Conservation (phyloP, 1,140 invertebrate species). For the Pectinophora gossypiella region DNA sequence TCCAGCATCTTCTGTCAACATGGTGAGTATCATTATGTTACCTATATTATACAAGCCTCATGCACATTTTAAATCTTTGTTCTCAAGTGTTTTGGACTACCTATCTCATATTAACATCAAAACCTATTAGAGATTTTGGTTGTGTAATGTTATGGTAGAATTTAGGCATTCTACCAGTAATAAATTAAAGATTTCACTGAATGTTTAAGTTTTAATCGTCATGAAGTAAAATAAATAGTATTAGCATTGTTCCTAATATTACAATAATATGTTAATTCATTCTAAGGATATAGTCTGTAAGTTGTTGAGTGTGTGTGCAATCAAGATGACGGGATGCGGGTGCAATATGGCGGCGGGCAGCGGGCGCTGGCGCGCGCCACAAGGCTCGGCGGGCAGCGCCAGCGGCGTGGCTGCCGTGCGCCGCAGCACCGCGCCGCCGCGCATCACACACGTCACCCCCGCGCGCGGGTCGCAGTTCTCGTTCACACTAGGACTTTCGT, state of each 20-base stretch:
- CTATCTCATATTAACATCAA: no score
- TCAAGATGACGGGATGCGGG: constrained; percentile 61
- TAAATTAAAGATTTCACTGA: constrained; percentile 37
- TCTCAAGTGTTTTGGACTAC: no score
- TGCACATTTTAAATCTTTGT: no score
- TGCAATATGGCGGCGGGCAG: constrained; percentile 50
- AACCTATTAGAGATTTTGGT: no score
- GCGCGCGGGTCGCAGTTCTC: constrained; percentile 66
- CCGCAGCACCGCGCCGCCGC: constrained; percentile 56
- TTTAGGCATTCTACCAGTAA: no score
- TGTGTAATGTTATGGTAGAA: no score
- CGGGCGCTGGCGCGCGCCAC: constrained; percentile 54
- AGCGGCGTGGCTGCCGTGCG: constrained; percentile 57
- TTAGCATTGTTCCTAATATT: not conserved
- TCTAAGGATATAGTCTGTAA: constrained; percentile 68
- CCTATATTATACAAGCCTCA: no score
- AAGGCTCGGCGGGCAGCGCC: constrained; percentile 57
- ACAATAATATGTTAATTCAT: constrained; percentile 28
- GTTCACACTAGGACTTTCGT: constrained; percentile 57
- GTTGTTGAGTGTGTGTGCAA: constrained; percentile 60
- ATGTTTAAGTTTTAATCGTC: constrained; percentile 23
- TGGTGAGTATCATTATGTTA: no score
- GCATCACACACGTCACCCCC: constrained; percentile 60
- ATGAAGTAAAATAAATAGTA: constrained; percentile 1
- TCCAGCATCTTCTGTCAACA: no score